Evolutionary conservation across 2,888 invertebrate genomes (phyloP).

Genomic region (Harpalus rufipes): DNA sequence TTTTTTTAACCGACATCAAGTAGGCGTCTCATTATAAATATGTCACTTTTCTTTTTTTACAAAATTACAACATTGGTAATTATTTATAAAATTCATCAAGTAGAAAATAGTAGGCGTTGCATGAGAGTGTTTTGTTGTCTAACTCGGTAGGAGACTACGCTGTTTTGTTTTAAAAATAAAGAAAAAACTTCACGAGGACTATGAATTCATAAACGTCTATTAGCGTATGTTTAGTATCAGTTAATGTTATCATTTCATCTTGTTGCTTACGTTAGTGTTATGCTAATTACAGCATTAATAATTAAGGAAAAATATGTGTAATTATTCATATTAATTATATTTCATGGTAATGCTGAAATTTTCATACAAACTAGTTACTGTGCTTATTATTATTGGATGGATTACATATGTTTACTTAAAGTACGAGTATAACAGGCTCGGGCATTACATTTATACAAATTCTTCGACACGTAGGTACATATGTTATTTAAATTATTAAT

Average conservation of each 20-base stretch:
- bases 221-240: slow-evolving; percentile 13
- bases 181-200: slow-evolving; percentile 2
- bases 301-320: slow-evolving; percentile 47
- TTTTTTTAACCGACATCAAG: no score
- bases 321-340: slow-evolving; percentile 35
- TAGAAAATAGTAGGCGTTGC: neutral
- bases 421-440: no score
- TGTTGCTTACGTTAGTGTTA: slow-evolving; percentile 7
- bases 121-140: neutral
- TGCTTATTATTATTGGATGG: slow-evolving; percentile 8
- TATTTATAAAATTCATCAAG: neutral
- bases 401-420: no score
- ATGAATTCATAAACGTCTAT: slow-evolving; percentile 41
- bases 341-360: slow-evolving; percentile 30
- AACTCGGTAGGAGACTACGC: neutral
- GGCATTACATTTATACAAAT: no score
- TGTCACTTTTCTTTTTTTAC: no score
- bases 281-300: slow-evolving; percentile 25
- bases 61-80: no score
- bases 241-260: slow-evolving; percentile 18
- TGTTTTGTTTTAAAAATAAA: slow-evolving; percentile 20
- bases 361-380: slow-evolving; percentile 7
- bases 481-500: no score
- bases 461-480: no score
- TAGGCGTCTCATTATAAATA: no score